phyloP scores from a whole-genome alignment of 1,140 invertebrate genomes.

The Drosophila carrolli region DNA sequence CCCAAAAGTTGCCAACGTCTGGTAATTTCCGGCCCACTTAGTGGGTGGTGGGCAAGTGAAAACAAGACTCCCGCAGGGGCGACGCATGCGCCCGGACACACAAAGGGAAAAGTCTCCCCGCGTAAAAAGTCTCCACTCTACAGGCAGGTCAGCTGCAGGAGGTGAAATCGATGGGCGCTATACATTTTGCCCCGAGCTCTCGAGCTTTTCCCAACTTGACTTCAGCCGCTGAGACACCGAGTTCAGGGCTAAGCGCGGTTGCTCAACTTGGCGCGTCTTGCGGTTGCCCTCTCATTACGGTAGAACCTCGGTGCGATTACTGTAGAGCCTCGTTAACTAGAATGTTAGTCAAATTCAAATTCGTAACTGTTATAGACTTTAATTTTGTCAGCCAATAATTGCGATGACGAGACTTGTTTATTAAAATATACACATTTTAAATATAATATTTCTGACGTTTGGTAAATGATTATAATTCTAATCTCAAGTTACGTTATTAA shows the following conservation, averaged over 20 bases:
- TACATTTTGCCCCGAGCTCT: conserved; percentile 38
- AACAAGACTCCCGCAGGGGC: conserved; percentile 11
- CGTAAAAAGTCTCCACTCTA: conserved; percentile 29
- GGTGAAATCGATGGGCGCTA: conserved; percentile 58
- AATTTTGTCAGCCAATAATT: too few species aligned
- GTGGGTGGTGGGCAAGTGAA: conserved; percentile 34
- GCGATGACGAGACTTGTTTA: too few species aligned
- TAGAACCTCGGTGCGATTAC: neutral
- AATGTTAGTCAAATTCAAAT: too few species aligned
- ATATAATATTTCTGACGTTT: too few species aligned
- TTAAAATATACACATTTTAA: too few species aligned
- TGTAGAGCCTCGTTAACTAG: neutral
- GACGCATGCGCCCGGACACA: conserved; percentile 53
- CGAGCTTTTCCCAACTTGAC: conserved; percentile 48
- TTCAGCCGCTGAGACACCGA: conserved; percentile 10
- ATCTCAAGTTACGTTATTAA: too few species aligned
- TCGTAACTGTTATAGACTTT: too few species aligned
- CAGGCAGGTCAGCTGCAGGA: conserved; percentile 59
- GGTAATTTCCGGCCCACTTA: conserved; percentile 57
- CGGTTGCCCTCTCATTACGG: conserved; percentile 41
- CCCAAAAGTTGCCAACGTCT: conserved; percentile 50
- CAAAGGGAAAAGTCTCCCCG: conserved; percentile 20
- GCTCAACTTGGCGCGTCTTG: conserved; percentile 53
- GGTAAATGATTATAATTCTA: too few species aligned
- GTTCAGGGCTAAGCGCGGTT: conserved; percentile 77